Base-by-base conservation (phyloP, 2,888 invertebrate species). In the Drosophila siamana region DNA sequence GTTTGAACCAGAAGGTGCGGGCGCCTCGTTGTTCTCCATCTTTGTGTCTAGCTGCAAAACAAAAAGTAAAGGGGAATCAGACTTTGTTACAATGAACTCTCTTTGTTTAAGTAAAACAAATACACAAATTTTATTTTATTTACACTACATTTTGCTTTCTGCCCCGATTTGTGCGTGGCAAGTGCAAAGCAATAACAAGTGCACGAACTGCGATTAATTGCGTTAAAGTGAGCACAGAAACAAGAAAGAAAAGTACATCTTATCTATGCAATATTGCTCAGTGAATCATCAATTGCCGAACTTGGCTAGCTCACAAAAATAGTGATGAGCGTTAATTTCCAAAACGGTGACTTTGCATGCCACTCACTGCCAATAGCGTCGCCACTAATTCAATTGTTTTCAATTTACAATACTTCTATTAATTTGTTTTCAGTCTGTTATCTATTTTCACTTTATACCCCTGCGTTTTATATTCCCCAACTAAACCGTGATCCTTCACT, bases 21-120 rank as follows among this genome's bases (percentile, higher is more conserved):
- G 85, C 36, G 70, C 73, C 40, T 86, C 85, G 72, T 88, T 86
- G 65, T 84, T 88, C 69, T 86, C 85, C 85, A 86, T 86, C 26
- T 63, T 69, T 64, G 50, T 68, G 62, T 36, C 33, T 36, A 36
- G 33, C 36, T 38, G 36, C 36, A 0, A 13, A 0, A 15, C 69
- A 51, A 5, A 40, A 65, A 50, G 26, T 15, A 48, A 19, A 19
- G 26, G 16, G 44, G 19, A 9, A 54, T 28, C 3, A 11, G 6
- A 54, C 8, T 54, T 54, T 15, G 13, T 26, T 48, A 57, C 11
- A 69, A 40, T 48, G 38, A 69, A 46, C 43, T 47, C 41, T 69
- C 50, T 33, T 47, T 60, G 73, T 74, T 57, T 38, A 36, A 44
- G 19, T 19, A 19, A 19, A 19, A 3, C 19, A 41, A 44, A 60